Evolutionary conservation across 2,888 invertebrate genomes (phyloP).

Genomic region (Pollenia griseotomentosa): DNA sequence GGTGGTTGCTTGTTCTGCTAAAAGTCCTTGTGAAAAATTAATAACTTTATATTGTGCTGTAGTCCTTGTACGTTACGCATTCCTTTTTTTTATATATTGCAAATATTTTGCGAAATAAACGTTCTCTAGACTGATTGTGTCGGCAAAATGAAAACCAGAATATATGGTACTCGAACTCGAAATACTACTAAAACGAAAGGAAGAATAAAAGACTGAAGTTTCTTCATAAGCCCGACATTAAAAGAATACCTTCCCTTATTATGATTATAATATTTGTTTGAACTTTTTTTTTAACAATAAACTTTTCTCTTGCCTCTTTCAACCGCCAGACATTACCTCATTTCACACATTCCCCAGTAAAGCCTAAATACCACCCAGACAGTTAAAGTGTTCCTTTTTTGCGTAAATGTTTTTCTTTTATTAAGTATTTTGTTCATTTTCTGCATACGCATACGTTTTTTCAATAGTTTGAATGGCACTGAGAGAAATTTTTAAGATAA

Average conservation of each 20-base stretch:
- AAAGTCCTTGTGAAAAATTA: slow-evolving; percentile 44
- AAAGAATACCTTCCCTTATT: slow-evolving; percentile 66
- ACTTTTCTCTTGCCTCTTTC: slow-evolving; percentile 39
- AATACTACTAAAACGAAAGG: slow-evolving; percentile 28
- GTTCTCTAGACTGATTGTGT: slow-evolving; percentile 57
- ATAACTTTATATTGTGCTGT: slow-evolving; percentile 43
- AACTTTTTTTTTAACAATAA: slow-evolving; percentile 47
- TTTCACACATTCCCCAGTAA: slow-evolving; percentile 16
- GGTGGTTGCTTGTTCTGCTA: slow-evolving; percentile 41
- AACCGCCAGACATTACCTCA: slow-evolving; percentile 63
- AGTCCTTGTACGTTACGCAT: slow-evolving; percentile 46
- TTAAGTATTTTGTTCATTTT: slow-evolving; percentile 40
- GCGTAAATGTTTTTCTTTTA: slow-evolving; percentile 42
- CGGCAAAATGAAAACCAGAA: slow-evolving; percentile 57
- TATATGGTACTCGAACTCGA: slow-evolving; percentile 13
- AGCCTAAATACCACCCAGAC: slow-evolving; percentile 63
- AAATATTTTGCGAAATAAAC: slow-evolving; percentile 44
- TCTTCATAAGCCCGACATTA: slow-evolving; percentile 70
- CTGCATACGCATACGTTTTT: slow-evolving; percentile 59
- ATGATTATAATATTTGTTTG: slow-evolving; percentile 31
- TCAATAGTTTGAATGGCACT: slow-evolving; percentile 36
- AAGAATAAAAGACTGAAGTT: slow-evolving; percentile 32
- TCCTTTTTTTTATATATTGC: slow-evolving; percentile 35
- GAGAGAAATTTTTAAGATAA: slow-evolving; percentile 15
- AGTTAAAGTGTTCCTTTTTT: slow-evolving; percentile 60